Base-by-base conservation (phyloP, 2,888 invertebrate genomes). In the Furcula furcula region DNA sequence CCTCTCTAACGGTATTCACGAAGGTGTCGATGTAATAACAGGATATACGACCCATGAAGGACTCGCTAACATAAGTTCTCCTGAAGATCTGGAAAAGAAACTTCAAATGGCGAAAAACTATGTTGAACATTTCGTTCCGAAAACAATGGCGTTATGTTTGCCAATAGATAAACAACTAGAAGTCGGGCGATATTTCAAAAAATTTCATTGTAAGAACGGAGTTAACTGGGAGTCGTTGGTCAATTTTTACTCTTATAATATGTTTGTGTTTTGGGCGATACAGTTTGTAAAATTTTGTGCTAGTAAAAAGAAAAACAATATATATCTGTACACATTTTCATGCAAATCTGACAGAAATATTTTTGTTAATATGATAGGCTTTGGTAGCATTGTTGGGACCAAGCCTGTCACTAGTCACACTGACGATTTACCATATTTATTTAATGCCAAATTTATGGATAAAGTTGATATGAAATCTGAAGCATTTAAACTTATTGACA, bases 381-480 rank as follows among this genome's bases (percentile, higher is more conserved):
- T 56, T n/a, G 31, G 33, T 0, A 36, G 55, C 1, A 1, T 43
- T 4, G 25, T 56, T 4, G 44, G 39, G 7, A 33, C 51, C 3
- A 55, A 49, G 19, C 27, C 38, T 5, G 40, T 62, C 2, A 57
- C 54, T 0, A 32, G 36, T 2, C 76, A 75, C 27, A 38, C 41
- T 5, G 75, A 75, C 29, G 75, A 75, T 15, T 13, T 70, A 1
- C 20, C 42, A 12, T 74, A 75, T 28, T 20, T 74, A 0, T 76
- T 74, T 28, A 43, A 48, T 5, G 13, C 41, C 0, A 60, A 47
- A 28, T 3, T 26, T 0, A 20, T 52, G 21, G 38, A 41, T 4
- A 46, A 39, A 3, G 22, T 60, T n/a, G 37, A 59, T 10, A 29
- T 40, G 2, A 30, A 51, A 2, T 52, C 65, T 1, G 28, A 34